Conservation (phyloP, 2,113 vertebrate genomes). For the Eurystomus gularis region DNA sequence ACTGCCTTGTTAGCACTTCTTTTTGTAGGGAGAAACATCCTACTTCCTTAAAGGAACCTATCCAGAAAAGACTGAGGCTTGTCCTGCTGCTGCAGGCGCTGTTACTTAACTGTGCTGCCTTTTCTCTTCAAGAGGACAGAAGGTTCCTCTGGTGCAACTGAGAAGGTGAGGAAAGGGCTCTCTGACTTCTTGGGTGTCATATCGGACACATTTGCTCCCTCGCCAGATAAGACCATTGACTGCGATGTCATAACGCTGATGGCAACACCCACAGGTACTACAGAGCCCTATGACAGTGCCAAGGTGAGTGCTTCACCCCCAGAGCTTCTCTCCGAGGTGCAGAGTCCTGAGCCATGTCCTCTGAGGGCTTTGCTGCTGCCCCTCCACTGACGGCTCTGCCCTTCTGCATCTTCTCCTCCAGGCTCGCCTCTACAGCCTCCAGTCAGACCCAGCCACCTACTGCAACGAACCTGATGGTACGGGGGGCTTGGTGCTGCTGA, state of each 20-base stretch:
- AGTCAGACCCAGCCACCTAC: constrained; percentile 97
- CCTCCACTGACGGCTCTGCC: background rate
- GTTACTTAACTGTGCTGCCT: background rate
- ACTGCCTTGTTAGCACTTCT: accelerated
- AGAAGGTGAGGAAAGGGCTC: constrained; percentile 93
- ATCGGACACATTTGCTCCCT: constrained; percentile 94
- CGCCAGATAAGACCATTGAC: constrained; percentile 95
- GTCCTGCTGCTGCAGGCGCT: background rate
- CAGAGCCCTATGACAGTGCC: constrained; percentile 91
- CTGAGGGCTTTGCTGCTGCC: background rate
- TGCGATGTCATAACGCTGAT: constrained; percentile 96
- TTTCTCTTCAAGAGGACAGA: constrained; percentile 80
- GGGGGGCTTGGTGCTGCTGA: background rate
- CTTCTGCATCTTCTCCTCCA: constrained; percentile 55
- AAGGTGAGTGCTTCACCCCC: constrained; percentile 75
- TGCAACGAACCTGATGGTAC: constrained; percentile 97
- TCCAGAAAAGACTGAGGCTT: background rate
- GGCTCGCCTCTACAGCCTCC: constrained; percentile 96
- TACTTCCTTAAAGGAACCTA: background rate
- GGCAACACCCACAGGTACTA: constrained; percentile 92
- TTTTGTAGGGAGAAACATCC: background rate
- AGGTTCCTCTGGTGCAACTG: constrained; percentile 88
- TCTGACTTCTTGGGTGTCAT: constrained; percentile 96
- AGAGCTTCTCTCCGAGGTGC: accelerated
- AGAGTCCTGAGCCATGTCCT: accelerated